Evolutionary conservation across 2,113 vertebrate genomes (phyloP).

Genomic region (Rattus rattus): DNA sequence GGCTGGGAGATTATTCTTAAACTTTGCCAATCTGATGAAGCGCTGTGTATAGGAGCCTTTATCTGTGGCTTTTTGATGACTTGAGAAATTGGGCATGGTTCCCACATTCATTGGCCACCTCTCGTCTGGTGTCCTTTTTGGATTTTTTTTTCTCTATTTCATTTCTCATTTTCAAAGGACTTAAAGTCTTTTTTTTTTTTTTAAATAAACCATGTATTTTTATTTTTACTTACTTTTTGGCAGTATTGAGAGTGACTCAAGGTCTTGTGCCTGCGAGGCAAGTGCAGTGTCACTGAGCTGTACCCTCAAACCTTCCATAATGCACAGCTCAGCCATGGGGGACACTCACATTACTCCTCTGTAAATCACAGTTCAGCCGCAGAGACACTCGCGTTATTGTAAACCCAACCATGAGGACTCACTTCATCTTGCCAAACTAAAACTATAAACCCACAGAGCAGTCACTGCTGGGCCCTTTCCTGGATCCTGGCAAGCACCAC

Average conservation of each 20-base stretch:
- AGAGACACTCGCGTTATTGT: not conserved
- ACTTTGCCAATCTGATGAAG: slow-evolving; percentile 8
- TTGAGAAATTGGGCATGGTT: not conserved
- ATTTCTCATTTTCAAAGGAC: not conserved
- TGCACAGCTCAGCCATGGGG: not conserved
- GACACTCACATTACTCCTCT: not conserved
- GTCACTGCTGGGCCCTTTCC: not conserved
- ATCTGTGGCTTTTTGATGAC: slow-evolving; percentile 10
- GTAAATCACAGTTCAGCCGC: not conserved
- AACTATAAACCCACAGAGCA: not conserved
- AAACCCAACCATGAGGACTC: not conserved
- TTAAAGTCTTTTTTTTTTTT: not conserved
- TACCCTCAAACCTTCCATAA: not conserved
- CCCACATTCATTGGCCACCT: not conserved
- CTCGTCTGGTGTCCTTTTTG: not conserved
- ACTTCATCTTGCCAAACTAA: slow-evolving; percentile 1
- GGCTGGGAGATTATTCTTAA: slow-evolving; percentile 11
- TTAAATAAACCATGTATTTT: not conserved
- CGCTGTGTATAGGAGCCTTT: not conserved
- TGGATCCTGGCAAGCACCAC: not conserved
- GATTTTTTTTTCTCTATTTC: not conserved
- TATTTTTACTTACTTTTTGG: not conserved
- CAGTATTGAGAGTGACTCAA: not conserved
- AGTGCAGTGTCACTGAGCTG: not conserved
- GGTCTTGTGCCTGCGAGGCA: not conserved